Base-by-base conservation (phyloP, 1,140 invertebrate genomes). In the Chrysomallon squamiferum region DNA sequence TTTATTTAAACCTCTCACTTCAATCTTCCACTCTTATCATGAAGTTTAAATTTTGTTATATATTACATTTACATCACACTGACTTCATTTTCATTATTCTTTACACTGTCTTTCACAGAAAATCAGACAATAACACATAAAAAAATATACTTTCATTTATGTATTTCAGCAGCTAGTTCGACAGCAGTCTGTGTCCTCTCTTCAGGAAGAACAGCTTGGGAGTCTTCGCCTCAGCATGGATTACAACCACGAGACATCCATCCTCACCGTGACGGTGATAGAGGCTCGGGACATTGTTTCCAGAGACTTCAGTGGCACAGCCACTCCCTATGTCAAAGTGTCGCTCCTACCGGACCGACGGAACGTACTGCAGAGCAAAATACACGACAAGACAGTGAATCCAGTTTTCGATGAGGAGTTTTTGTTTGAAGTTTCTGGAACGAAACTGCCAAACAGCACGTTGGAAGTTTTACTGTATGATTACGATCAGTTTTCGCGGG, bases 351-450 rank as follows among this genome's bases (percentile, higher is more conserved):
- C 82, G 3, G 74, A 74, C 38, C 72, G 71, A 9, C 63, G 72
- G 33, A 68, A 66, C 20, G 71, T 75, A 35, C 61, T 81, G 4
- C 80, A 84, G 61, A 81, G 76, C 35, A 81, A 79, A 65, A 69
- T 90, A 61, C 89, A 90, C 73, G 89, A 88, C 71, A 89, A 88
- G 72, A 91, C 90, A 7, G 76, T 90, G 29, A 89, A 89, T 81
- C 90, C 90, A 62, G 87, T 78, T 49, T 86, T 86, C 59, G 82
- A 85, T 32, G 84, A 86, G 63, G 82, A 84, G 66, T 84, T 86
- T 63, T 77, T 83, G 18, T 85, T 85, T 65, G 83, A 85, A 58
- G 68, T 82, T 56, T 67, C 71, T 15, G 29, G 73, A 9, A 54
- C 71, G 25, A 74, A 76, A 43, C 52, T 83, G 25, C 59, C 66